Conservation (phyloP, 2,113 vertebrate genomes). For the Sitta europaea region DNA sequence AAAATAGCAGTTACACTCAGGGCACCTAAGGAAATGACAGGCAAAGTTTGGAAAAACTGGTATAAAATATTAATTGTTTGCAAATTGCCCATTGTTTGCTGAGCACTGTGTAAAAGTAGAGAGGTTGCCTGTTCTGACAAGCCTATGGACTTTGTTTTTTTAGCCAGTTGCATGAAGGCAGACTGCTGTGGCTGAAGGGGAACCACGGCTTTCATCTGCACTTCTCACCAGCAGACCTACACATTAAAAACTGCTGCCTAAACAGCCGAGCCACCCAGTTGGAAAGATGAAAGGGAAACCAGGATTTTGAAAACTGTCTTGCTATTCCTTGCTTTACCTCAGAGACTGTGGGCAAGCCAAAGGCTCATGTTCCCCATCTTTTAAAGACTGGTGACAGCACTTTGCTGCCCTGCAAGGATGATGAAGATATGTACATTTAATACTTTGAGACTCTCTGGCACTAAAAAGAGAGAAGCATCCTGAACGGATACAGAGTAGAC, state of each 20-base stretch:
- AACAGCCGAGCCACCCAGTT: neutral
- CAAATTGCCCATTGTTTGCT: neutral
- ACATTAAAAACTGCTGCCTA: neutral
- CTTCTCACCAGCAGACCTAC: neutral
- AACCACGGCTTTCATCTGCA: neutral
- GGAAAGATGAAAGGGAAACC: slow-evolving; percentile 8
- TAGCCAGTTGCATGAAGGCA: neutral
- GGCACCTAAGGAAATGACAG: neutral
- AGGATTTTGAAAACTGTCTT: neutral
- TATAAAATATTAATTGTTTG: neutral
- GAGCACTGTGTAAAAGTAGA: neutral
- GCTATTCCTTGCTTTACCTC: neutral
- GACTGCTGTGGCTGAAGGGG: neutral
- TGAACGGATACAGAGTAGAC: neutral
- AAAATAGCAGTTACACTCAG: neutral
- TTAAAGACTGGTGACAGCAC: neutral
- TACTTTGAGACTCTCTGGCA: neutral
- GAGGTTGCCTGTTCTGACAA: neutral
- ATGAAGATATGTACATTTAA: neutral
- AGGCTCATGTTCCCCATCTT: neutral
- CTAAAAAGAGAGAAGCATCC: neutral
- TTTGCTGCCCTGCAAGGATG: neutral
- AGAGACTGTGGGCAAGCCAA: neutral
- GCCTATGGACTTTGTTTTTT: neutral
- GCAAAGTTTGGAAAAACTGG: neutral